These are phyloP conservation scores for Ooceraea biroi DNA, from an alignment of 1,140 invertebrate species.

Conservation along the genomic window DNA sequence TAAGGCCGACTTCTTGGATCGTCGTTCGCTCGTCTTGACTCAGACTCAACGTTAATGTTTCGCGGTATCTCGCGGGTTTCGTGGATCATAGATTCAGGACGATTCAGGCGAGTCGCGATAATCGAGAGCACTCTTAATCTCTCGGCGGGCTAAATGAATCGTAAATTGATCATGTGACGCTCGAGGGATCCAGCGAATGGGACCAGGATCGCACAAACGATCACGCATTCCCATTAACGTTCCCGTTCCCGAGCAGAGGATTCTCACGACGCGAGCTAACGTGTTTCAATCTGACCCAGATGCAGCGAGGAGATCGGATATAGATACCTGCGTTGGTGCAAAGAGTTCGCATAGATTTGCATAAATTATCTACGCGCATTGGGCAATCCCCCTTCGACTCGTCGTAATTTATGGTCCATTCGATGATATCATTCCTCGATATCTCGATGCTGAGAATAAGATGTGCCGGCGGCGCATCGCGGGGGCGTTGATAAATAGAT, in stretches of 20 bases:
- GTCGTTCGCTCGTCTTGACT: not conserved
- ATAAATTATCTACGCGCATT: slow-evolving; percentile 19
- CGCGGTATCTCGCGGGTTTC: not conserved
- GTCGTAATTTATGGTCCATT: slow-evolving; percentile 19
- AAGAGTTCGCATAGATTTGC: slow-evolving; percentile 42
- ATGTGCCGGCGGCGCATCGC: not conserved
- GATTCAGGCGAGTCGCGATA: not conserved
- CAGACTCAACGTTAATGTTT: not conserved
- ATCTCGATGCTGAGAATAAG: slow-evolving; percentile 2
- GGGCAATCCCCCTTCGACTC: not conserved
- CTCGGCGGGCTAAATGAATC: not conserved
- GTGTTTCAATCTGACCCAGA: not conserved
- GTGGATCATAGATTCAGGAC: not conserved
- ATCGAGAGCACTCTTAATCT: not conserved
- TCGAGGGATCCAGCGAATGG: too few species aligned
- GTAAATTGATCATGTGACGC: not conserved
- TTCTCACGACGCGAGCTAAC: not conserved
- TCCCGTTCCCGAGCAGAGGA: not conserved
- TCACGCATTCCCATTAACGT: too few species aligned
- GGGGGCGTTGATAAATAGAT: slow-evolving; percentile 10
- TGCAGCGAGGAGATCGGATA: not conserved
- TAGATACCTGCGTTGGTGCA: not conserved
- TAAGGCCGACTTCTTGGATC: slow-evolving; percentile 66
- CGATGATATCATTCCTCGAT: not conserved
- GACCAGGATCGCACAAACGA: not conserved